Base-by-base conservation (phyloP, 2,888 invertebrate species). In the Hololepta plana region DNA sequence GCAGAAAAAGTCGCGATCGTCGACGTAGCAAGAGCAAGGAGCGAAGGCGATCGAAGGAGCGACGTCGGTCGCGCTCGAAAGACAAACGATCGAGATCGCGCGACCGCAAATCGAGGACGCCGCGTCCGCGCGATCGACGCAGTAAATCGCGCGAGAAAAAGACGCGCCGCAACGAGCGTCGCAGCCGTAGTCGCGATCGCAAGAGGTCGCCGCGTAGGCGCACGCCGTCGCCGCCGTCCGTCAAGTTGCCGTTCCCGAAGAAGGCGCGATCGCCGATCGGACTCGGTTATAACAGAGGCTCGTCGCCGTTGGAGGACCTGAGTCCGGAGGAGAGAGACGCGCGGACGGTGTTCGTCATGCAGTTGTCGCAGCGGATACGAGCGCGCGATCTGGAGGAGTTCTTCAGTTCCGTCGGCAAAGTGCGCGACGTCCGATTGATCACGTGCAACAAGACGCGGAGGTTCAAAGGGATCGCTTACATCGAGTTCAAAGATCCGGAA, bases 401-500 rank as follows among this genome's bases (percentile, higher is more conserved):
- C 56, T 98, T 98, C 56, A 91, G 91, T 14, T 84, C 93, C 33
- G 95, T 98, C 32, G 98, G 98, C 22, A 93, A 93, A 68, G 93
- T 93, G 31, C 72, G 91, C 41, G 98, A 99, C 61, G 98, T 99
- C 11, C 69, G 96, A 44, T 73, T 99, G 41, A 99, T 99, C 31
- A 93, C 93, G 29, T 98, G 98, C 57, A 96, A 95, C 57, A 95
- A 96, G 57, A 99, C 98, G 1, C 72, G 96, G 46, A 64, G 96
- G 38, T 96, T 96, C 46, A 99, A 99, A 59, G 98, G 98, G 23
- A 96, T 99, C 43, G 88, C 96, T n/a, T 99, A 99, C 49, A 90
- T 99, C 32, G 98, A 99, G 59, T 99, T 98, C 51, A 81, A 82
- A 55, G 95, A 96, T 60, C 84, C 91, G 1, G 95, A 95, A 59